Evolutionary conservation across 2,888 invertebrate species (phyloP).

Genomic region (Thymelicus acteon): DNA sequence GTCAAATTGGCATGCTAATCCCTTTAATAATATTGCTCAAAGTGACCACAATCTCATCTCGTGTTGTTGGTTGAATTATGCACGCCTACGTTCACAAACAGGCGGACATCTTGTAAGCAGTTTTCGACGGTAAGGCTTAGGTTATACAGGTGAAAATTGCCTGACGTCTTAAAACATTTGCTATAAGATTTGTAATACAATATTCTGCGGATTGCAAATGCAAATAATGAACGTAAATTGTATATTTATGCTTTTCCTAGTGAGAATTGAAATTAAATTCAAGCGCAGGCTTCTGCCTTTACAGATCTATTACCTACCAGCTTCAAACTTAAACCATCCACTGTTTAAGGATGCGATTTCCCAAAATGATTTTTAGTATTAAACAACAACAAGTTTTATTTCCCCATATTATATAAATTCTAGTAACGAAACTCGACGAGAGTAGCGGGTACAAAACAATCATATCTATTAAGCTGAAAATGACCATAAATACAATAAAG

Average conservation of each 20-base stretch:
- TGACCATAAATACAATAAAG: too few relatives aligned
- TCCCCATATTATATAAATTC: too few relatives aligned
- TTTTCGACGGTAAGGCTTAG: neutral
- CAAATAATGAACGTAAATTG: slow-evolving; percentile 10
- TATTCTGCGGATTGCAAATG: slow-evolving; percentile 20
- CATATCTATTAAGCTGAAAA: too few relatives aligned
- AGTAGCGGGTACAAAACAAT: too few relatives aligned
- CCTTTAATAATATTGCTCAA: slow-evolving; percentile 26
- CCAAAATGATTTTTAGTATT: too few relatives aligned
- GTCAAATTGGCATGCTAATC: slow-evolving; percentile 20
- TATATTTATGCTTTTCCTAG: neutral
- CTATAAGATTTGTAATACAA: slow-evolving; percentile 8
- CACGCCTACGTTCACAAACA: slow-evolving; percentile 30
- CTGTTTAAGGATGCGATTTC: too few relatives aligned
- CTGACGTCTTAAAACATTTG: neutral
- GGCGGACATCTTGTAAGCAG: slow-evolving; percentile 9
- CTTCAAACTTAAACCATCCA: too few relatives aligned
- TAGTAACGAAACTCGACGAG: too few relatives aligned
- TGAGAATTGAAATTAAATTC: neutral
- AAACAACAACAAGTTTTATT: too few relatives aligned
- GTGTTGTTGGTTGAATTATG: slow-evolving; percentile 33
- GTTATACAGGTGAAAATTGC: neutral
- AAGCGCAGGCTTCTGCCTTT: neutral
- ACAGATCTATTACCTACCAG: slow-evolving; percentile 6
- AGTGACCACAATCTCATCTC: slow-evolving; percentile 37